Percentiles rank a stretch among this genome's conserved stretches.
phyloP scores from a whole-genome alignment of 2,888 invertebrate genomes.

The Laothoe populi region DNA sequence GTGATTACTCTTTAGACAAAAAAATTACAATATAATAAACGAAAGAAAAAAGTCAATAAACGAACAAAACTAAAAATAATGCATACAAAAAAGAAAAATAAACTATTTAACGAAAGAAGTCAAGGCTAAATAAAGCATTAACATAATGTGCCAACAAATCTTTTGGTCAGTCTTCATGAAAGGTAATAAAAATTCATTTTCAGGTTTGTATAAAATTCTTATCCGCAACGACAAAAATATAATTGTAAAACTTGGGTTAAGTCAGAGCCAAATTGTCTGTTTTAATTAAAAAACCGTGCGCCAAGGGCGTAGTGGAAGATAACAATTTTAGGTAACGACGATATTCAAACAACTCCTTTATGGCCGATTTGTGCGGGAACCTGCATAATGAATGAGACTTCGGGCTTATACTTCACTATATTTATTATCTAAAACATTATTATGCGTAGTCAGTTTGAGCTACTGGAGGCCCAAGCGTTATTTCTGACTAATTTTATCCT shows the following conservation, averaged over 20 bases:
- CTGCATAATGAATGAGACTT: constrained; percentile 67
- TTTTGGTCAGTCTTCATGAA: constrained; percentile 34
- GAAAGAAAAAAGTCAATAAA: too few relatives aligned
- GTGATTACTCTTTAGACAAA: too few relatives aligned
- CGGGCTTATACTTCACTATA: constrained; percentile 30
- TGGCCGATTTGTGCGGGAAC: constrained; percentile 61
- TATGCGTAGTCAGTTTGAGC: neutral
- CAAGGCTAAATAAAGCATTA: too few relatives aligned
- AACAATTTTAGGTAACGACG: constrained; percentile 75
- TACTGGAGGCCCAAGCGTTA: neutral
- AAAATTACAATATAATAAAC: neutral
- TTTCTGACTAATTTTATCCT: neutral
- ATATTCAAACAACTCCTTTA: constrained; percentile 72
- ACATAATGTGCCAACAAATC: constrained; percentile 27
- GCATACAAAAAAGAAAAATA: too few relatives aligned
- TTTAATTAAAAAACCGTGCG: constrained; percentile 77
- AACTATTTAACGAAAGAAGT: too few relatives aligned
- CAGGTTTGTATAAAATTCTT: constrained; percentile 51
- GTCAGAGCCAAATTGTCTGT: constrained; percentile 71
- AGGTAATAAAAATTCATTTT: constrained; percentile 49
- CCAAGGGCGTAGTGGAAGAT: constrained; percentile 67
- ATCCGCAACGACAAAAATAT: constrained; percentile 60
- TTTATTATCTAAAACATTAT: constrained; percentile 10
- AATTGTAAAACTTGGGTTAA: constrained; percentile 67
- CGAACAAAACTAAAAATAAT: too few relatives aligned